phyloP scores from a whole-genome alignment of 2,113 vertebrate genomes.

The Podarcis raffonei region DNA sequence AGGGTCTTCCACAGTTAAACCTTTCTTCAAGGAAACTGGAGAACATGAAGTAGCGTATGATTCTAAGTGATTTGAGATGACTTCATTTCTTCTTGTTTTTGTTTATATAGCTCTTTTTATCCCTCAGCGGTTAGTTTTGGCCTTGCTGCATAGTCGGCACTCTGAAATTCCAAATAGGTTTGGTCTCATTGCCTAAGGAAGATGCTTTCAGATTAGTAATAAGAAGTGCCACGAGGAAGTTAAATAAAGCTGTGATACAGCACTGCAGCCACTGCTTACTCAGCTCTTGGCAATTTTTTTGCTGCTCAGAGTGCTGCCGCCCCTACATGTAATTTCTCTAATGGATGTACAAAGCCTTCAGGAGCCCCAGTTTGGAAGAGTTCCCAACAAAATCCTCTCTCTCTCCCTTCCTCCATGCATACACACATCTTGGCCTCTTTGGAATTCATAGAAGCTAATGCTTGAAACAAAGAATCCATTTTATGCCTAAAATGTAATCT shows the following conservation, averaged over 20 bases:
- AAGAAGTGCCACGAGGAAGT: not conserved
- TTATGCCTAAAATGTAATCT: constrained; percentile 36
- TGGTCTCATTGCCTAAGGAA: constrained; percentile 23
- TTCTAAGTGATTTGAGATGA: not conserved
- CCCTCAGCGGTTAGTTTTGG: not conserved
- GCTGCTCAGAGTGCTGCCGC: not conserved
- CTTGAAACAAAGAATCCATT: not conserved
- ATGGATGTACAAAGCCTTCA: constrained; percentile 42
- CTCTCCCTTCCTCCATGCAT: not conserved
- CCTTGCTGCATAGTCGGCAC: not conserved
- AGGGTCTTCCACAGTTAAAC: not conserved
- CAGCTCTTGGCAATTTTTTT: constrained; percentile 32
- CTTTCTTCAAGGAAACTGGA: not conserved
- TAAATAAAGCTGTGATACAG: not conserved
- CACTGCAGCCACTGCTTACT: constrained; percentile 9
- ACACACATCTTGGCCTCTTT: constrained; percentile 6
- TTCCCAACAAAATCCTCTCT: constrained; percentile 27
- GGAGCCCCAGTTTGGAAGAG: constrained; percentile 13
- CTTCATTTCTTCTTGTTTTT: not conserved
- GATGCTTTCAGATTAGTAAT: constrained; percentile 4
- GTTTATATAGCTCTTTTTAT: constrained; percentile 10
- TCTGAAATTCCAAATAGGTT: not conserved
- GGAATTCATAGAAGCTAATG: constrained; percentile 35
- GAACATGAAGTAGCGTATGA: not conserved
- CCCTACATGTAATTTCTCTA: constrained; percentile 36